A percentile compares a stretch with the other conserved stretches of the same genome.
Conservation (phyloP, 30 jellyfish, hydroid and myxozoan genomes). For the Chironex yamaguchii region DNA sequence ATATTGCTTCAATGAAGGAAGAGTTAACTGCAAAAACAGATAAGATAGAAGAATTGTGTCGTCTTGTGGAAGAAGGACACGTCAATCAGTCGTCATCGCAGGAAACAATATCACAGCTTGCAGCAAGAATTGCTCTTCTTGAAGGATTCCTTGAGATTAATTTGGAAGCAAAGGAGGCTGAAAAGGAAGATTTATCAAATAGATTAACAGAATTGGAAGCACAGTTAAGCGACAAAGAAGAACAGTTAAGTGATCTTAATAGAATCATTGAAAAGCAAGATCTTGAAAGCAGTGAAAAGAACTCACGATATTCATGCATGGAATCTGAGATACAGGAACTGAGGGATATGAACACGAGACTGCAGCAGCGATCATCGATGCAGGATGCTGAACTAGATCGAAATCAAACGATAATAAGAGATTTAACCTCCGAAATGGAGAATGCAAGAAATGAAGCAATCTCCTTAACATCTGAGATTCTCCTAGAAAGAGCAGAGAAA, state of each 20-base stretch:
- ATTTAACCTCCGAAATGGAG: not conserved
- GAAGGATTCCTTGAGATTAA: not conserved
- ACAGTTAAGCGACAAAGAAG: not conserved
- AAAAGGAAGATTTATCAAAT: not conserved
- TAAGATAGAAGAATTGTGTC: too few species aligned
- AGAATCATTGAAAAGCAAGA: not conserved
- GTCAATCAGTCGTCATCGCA: too few species aligned
- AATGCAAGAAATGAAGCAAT: not conserved
- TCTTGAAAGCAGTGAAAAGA: not conserved
- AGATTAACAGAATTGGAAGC: too few species aligned
- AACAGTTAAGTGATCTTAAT: not conserved
- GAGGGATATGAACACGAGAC: not conserved
- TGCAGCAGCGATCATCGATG: not conserved
- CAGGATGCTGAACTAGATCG: conserved; percentile 21
- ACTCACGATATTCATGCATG: too few species aligned
- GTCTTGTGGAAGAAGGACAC: too few species aligned
- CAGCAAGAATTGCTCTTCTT: too few species aligned
- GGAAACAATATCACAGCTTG: too few species aligned
- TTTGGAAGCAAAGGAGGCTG: not conserved
- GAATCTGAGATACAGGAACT: not conserved
- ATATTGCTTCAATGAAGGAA: not conserved
- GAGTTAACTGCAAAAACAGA: too few species aligned
- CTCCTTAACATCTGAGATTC: not conserved
- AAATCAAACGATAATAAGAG: not conserved
- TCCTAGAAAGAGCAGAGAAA: not conserved